Conservation (phyloP, 2,888 invertebrate genomes). For the Lasioglossum calceatum region DNA sequence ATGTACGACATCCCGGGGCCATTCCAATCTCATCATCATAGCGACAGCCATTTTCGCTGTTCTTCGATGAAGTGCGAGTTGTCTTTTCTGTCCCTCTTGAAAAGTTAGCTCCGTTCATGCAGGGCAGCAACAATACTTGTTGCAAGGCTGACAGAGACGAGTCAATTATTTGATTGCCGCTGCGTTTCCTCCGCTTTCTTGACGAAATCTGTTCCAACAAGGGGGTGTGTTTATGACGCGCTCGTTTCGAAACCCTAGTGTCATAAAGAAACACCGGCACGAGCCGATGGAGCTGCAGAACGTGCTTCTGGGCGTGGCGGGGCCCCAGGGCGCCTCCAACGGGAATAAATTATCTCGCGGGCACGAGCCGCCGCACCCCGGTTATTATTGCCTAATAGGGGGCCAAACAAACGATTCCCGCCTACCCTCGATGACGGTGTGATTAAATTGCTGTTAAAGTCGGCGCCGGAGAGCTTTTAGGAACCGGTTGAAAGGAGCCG, state of each 20-base stretch:
- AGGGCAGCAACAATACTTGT: not conserved
- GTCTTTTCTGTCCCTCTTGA: not conserved
- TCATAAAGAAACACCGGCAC: slow-evolving; percentile 80
- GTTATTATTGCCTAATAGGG: slow-evolving; percentile 83
- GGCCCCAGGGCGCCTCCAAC: slow-evolving; percentile 80
- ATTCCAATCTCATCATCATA: too few species aligned
- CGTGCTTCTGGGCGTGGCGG: slow-evolving; percentile 81
- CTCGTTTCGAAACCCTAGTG: slow-evolving; percentile 79
- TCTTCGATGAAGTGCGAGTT: not conserved
- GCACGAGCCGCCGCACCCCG: slow-evolving; percentile 75
- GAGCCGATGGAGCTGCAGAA: slow-evolving; percentile 68
- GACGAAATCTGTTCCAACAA: slow-evolving; percentile 46
- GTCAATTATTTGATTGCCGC: not conserved
- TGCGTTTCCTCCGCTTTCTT: slow-evolving; percentile 19
- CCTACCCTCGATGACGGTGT: slow-evolving; percentile 78
- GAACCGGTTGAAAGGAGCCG: slow-evolving; percentile 37
- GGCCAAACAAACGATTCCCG: slow-evolving; percentile 81
- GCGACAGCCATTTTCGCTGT: not conserved
- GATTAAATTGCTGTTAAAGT: slow-evolving; percentile 76
- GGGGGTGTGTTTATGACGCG: slow-evolving; percentile 82
- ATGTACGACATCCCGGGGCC: too few species aligned
- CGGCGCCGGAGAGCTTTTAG: slow-evolving; percentile 15
- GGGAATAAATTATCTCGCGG: slow-evolving; percentile 81
- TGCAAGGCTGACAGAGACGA: not conserved
- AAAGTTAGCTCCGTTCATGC: not conserved